Evolutionary conservation across 2,797 vertebrate species (phyloP).

Genomic region (Uromys caudimaculatus): DNA sequence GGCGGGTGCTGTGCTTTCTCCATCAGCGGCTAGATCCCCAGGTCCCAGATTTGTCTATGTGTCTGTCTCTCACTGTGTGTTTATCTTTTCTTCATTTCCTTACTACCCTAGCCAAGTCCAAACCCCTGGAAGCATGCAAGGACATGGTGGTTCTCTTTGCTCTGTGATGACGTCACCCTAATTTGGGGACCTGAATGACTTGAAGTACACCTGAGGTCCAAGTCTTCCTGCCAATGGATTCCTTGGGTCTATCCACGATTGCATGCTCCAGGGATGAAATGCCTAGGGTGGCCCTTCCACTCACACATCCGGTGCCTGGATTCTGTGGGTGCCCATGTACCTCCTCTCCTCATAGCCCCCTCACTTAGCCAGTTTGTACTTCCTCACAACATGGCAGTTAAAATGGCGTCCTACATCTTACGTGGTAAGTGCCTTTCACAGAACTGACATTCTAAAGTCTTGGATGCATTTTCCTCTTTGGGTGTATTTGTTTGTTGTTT

Average conservation of each 20-base stretch:
- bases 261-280: background rate
- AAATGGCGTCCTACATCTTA: background rate
- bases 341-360: background rate
- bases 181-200: background rate
- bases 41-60: background rate
- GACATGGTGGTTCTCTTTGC: background rate
- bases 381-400: accelerated
- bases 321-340: accelerated
- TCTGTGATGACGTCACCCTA: background rate
- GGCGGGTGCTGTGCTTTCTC: no score
- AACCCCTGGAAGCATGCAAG: background rate
- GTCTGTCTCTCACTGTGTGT: background rate
- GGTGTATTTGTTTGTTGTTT: background rate
- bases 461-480: background rate
- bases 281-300: background rate
- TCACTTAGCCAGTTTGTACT: background rate
- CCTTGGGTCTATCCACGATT: background rate
- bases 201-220: background rate
- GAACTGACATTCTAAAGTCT: background rate
- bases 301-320: background rate
- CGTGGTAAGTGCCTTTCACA: accelerated
- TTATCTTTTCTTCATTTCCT: background rate
- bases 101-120: no score
- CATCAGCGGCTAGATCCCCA: background rate
- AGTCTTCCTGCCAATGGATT: background rate